Conservation (phyloP, 53 echinoderm and acorn worm species). For the Paracentrotus lividus region DNA sequence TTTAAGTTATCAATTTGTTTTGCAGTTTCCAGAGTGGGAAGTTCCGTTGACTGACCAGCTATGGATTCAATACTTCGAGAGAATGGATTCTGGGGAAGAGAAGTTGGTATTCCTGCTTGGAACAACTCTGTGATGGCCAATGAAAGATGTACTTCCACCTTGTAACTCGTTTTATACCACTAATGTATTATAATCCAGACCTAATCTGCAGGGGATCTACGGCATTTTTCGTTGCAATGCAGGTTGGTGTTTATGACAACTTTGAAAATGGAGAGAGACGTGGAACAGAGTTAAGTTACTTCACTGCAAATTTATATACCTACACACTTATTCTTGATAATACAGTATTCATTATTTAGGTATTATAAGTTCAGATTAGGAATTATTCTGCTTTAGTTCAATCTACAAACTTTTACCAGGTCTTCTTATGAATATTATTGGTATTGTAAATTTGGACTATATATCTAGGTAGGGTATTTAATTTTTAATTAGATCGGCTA, state of each 20-base stretch:
- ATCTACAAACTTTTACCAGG: too few relatives aligned
- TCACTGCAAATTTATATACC: too few relatives aligned
- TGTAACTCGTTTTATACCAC: not conserved
- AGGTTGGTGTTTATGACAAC: conserved; percentile 43
- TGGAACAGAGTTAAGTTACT: conserved; percentile 39
- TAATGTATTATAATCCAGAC: conserved; percentile 21
- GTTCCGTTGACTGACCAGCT: not conserved
- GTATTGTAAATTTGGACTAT: too few relatives aligned
- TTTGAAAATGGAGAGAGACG: not conserved
- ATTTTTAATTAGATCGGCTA: too few relatives aligned
- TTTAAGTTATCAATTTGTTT: not conserved
- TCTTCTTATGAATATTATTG: too few relatives aligned
- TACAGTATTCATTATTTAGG: not conserved
- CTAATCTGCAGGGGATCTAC: not conserved
- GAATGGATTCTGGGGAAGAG: conserved; percentile 38
- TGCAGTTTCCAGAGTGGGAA: conserved; percentile 52
- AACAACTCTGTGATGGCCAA: not conserved
- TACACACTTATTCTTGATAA: too few relatives aligned
- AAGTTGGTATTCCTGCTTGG: conserved; percentile 59
- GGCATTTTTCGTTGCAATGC: not conserved
- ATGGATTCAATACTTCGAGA: conserved; percentile 14
- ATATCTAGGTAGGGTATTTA: too few relatives aligned
- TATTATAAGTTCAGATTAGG: too few relatives aligned
- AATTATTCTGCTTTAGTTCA: too few relatives aligned
- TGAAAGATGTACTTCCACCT: not conserved